phyloP scores from a whole-genome alignment of 1,140 invertebrate species.

The Hydropsyche tenuis region DNA sequence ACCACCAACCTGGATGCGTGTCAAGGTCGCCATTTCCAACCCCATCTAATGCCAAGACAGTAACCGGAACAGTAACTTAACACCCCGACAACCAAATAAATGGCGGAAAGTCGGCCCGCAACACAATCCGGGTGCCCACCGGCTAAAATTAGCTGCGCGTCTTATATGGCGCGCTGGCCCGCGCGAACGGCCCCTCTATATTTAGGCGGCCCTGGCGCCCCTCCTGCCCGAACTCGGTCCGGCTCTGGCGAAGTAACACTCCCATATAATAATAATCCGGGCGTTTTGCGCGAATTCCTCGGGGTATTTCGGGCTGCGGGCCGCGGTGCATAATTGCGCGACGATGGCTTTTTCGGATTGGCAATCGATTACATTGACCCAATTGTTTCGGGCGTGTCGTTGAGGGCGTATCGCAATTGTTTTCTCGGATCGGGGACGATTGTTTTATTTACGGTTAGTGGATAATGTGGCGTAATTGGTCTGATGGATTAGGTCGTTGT shows the following conservation, averaged over 20 bases:
- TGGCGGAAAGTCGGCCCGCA: not conserved
- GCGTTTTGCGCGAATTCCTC: constrained; percentile 23
- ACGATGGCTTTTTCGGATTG: too few species aligned
- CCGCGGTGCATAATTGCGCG: too few species aligned
- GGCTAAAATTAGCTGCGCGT: constrained; percentile 45
- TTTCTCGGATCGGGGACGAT: too few species aligned
- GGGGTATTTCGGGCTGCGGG: not conserved
- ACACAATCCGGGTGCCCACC: constrained; percentile 31
- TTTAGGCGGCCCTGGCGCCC: constrained; percentile 12
- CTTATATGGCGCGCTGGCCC: constrained; percentile 45
- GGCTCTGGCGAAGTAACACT: not conserved
- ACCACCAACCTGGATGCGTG: not conserved
- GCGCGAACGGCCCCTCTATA: constrained; percentile 21
- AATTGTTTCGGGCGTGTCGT: not conserved
- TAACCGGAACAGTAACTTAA: not conserved
- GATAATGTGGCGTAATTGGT: too few species aligned
- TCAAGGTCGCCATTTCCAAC: constrained; percentile 11
- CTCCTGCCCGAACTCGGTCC: constrained; percentile 21
- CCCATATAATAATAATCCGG: constrained; percentile 15
- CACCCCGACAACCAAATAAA: too few species aligned
- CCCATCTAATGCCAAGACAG: not conserved
- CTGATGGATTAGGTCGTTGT: too few species aligned
- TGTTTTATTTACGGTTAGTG: too few species aligned
- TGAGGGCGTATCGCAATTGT: too few species aligned
- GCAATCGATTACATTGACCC: not conserved